These are phyloP conservation scores for Chrysotoxum bicinctum DNA, from an alignment of 2,888 invertebrate genomes.

Conservation along the genomic window DNA sequence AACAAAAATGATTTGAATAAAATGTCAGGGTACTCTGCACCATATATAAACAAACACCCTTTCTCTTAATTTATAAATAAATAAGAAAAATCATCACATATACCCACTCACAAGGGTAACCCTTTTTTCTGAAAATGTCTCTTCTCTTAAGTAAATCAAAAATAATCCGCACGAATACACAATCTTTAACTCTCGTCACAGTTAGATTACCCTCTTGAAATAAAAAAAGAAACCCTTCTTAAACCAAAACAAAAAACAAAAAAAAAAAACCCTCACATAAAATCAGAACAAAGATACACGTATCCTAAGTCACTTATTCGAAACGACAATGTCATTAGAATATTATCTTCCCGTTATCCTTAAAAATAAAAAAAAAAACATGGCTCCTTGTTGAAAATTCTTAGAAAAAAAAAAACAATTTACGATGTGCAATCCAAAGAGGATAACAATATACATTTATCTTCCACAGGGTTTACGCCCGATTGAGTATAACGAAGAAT, in stretches of 20 bases:
- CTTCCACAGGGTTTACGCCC: constrained; percentile 18
- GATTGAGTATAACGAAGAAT: constrained; percentile 39
- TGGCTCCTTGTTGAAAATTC: background rate
- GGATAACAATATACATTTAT: constrained; percentile 32
- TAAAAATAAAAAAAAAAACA: constrained; percentile 10
- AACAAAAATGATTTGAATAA: constrained; percentile 55
- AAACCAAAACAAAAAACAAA: background rate
- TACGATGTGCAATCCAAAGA: constrained; percentile 36
- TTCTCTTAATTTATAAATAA: background rate
- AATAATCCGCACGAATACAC: constrained; percentile 55
- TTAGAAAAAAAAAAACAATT: constrained; percentile 4
- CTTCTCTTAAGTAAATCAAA: constrained; percentile 22
- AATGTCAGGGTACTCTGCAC: background rate
- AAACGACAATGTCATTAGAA: constrained; percentile 44
- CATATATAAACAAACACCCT: background rate
- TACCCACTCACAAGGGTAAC: background rate
- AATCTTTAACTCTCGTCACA: constrained; percentile 7
- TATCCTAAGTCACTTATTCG: background rate
- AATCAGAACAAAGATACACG: constrained; percentile 39
- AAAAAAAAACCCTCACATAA: constrained; percentile 7
- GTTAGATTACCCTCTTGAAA: background rate
- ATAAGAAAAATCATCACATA: background rate
- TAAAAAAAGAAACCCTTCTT: constrained; percentile 5
- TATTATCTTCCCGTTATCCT: constrained; percentile 25
- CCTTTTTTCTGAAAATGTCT: constrained; percentile 27